Base-by-base conservation (phyloP, 2,113 vertebrate genomes). In the Pachypanchax playfairii region DNA sequence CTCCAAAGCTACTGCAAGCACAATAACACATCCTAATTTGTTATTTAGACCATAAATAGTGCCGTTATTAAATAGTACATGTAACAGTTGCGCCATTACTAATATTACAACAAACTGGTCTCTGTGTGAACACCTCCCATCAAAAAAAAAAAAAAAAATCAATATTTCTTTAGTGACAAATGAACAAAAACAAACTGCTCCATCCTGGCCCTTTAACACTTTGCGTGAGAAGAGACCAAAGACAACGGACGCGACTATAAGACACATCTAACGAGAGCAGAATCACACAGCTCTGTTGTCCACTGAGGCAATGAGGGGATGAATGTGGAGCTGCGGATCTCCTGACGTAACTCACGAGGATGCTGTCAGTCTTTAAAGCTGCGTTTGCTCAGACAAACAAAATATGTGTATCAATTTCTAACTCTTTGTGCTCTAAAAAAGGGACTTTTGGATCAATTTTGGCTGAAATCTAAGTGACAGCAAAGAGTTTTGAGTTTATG, bases 61-160 rank as follows among this genome's bases (percentile, higher is more conserved):
- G 86, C 82, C 72, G 86, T 85, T 75, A 84, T 84, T 86, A 83
- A 84, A 79, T 80, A 84, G 76, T 87, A 88, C 83, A 77, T 78
- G 83, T 83, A 86, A 86, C 82, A 85, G 87, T 87, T 83, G 84
- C 43, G 58, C 66, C 78, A 82, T 79, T 80, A 80, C 71, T 77
- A 84, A 86, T 77, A 80, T 62, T 57, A 87, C 80, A 75, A 86
- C 76, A 75, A 60, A 72, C 62, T 73, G 80, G 68, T 84, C 77
- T 87, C 73, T 59, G 65, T 68, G 66, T 75, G 65, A 85, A 73
- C 68, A 21, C 65, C 49, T 77, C 63, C 10, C 42, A 76, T 52
- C 50, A 7, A 26, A 57, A 39, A 21, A 70, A 44, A 15, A 61
- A 39, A 69, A 42, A 20, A 15, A 70, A n/a, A n/a, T n/a, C 11